Percentiles rank a stretch among this genome's conserved stretches.
These are phyloP conservation scores for Actinernus sp. DNA, from an alignment of 92 coral and sea anemone genomes.

Conservation along the genomic window DNA sequence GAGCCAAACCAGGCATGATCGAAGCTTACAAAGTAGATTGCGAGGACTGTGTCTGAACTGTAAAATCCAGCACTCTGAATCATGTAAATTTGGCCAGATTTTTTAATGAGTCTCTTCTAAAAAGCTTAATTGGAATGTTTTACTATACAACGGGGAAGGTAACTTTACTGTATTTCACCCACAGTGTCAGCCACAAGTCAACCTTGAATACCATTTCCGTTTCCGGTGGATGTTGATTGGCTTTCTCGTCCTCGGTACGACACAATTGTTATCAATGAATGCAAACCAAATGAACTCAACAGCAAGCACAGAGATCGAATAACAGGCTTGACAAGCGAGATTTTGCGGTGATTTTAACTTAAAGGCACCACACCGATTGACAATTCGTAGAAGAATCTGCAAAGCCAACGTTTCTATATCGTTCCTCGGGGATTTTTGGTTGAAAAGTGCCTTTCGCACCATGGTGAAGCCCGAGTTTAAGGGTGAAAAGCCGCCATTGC, in stretches of 20 bases:
- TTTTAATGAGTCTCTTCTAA: too few species aligned
- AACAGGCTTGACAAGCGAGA: constrained; percentile 2
- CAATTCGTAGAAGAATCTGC: background rate
- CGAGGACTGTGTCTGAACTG: too few species aligned
- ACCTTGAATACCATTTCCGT: too few species aligned
- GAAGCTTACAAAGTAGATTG: too few species aligned
- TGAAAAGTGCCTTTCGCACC: background rate
- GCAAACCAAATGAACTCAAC: constrained; percentile 46
- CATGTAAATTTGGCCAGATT: too few species aligned
- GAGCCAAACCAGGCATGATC: too few species aligned
- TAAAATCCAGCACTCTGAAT: too few species aligned
- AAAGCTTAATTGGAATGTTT: too few species aligned
- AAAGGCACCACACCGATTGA: constrained; percentile 4
- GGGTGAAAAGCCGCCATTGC: constrained; percentile 54
- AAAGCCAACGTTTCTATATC: background rate
- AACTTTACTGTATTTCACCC: too few species aligned
- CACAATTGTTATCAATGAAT: background rate
- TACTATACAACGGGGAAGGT: too few species aligned
- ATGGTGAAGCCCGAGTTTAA: constrained; percentile 86
- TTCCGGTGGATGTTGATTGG: constrained; percentile 78
- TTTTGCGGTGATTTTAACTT: constrained; percentile 1
- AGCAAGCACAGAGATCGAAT: constrained; percentile 29
- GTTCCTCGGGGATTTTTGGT: background rate
- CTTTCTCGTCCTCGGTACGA: background rate
- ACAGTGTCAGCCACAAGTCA: too few species aligned